Base-by-base conservation (phyloP, 1,140 invertebrate genomes). In the Pectinophora gossypiella region DNA sequence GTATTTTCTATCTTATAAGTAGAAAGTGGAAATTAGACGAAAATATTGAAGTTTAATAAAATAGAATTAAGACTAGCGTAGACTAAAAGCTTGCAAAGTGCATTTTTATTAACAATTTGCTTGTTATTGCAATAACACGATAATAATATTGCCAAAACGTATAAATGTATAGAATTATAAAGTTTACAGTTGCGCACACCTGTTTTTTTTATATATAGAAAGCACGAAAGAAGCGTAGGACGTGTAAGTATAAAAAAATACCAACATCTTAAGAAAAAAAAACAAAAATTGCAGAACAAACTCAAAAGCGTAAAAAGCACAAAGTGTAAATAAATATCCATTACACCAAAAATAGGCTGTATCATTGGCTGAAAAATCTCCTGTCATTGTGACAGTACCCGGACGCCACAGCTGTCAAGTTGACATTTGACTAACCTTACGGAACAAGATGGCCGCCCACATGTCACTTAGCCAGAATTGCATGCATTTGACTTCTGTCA, bases 401-500 rank as follows among this genome's bases (percentile, higher is more conserved):
- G 40, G 44, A 61, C 46, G 52, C 52, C 57, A 56, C 56, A 72
- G 48, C 61, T 69, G 73, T 72, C 73, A 75, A 44, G 59, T 61
- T 67, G 63, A 69, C 66, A 66, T 61, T 62, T 61, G 54, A 74
- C 76, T 79, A 65, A 83, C 82, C 82, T 85, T 68, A 63, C 59
- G 59, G 22, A 51, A 74, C 71, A 79, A 80, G 80, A 81, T 81
- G 78, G 72, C 78, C 58, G 69, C 75, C 61, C 64, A 49, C n/a
- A 49, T 76, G 63, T 70, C 76, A 72, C 68, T 72, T 76, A 76
- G 69, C 72, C 75, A 75, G 66, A 74, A 74, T 73, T 75, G 71
- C 75, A 82, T 85, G 78, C 81, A 82, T 72, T 76, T 78, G 78
- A 72, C 64, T 70, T 72, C 72, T 79, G 73, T 85, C 82, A 85